Conservation (phyloP, 2,888 invertebrate genomes). For the Hydraecia micacea region DNA sequence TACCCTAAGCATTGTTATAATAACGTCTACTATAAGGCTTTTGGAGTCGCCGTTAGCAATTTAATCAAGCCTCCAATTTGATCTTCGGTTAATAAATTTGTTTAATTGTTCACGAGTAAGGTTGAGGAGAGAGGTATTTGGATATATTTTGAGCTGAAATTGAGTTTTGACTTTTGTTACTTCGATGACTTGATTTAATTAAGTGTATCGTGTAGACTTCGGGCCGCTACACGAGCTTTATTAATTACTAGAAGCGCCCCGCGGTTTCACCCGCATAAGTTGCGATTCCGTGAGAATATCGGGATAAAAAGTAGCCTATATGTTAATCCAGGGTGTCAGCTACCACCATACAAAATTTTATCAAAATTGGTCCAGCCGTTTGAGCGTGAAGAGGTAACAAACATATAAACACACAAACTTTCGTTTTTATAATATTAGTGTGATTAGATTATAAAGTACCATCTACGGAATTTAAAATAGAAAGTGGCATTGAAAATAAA, state of each 20-base stretch:
- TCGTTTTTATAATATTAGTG: no score
- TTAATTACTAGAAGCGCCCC: neutral
- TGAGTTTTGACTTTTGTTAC: conserved; percentile 28
- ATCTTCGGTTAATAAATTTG: conserved; percentile 66
- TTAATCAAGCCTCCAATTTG: conserved; percentile 69
- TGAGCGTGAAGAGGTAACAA: no score
- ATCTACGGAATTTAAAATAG: neutral
- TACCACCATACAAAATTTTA: no score
- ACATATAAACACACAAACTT: no score
- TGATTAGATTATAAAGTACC: neutral
- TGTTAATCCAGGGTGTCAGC: no score
- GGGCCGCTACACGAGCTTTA: neutral
- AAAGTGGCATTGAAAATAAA: neutral
- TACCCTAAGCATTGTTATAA: conserved; percentile 67
- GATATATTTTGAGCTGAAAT: conserved; percentile 37
- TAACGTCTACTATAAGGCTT: conserved; percentile 65
- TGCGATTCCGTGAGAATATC: no score
- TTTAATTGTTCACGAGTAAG: conserved; percentile 58
- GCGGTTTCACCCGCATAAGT: no score
- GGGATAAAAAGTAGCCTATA: no score
- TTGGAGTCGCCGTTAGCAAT: conserved; percentile 61
- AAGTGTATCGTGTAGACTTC: neutral
- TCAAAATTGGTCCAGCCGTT: no score
- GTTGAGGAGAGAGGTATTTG: conserved; percentile 10
- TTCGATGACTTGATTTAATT: conserved; percentile 31